Conservation (phyloP, 2,797 vertebrate species). For the Notamacropus eugenii region DNA sequence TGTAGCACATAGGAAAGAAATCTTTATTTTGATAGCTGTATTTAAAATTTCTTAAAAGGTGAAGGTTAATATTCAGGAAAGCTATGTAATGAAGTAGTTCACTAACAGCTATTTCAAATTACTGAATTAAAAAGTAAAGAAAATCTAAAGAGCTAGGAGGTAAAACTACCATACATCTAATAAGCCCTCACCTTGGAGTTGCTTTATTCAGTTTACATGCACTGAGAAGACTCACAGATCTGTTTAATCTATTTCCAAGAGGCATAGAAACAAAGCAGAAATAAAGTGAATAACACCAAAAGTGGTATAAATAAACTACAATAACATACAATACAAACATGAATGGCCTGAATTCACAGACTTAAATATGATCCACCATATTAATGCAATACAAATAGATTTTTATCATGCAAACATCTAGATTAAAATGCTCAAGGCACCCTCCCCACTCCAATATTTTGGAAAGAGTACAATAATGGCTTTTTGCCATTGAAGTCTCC, state of each 20-base stretch:
- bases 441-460: conserved; percentile 42
- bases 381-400: neutral
- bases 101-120: neutral
- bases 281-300: conserved; percentile 71
- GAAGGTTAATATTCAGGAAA: conserved; percentile 16
- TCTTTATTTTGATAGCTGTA: conserved; percentile 2
- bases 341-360: neutral
- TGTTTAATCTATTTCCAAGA: conserved; percentile 79
- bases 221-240: conserved; percentile 83
- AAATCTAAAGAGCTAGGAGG: conserved; percentile 36
- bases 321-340: conserved; percentile 69
- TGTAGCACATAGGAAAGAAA: neutral
- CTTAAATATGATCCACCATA: neutral
- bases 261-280: conserved; percentile 81
- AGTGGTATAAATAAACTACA: conserved; percentile 61
- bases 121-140: conserved; percentile 17
- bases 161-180: conserved; percentile 59
- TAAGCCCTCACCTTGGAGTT: conserved; percentile 78
- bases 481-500: conserved; percentile 41
- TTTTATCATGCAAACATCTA: conserved; percentile 38
- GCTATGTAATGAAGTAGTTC: neutral
- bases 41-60: conserved; percentile 44
- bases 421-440: conserved; percentile 77
- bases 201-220: conserved; percentile 81
- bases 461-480: conserved; percentile 35